phyloP scores from a whole-genome alignment of 2,888 invertebrate genomes.

The Caenorhabditis drosophilae region DNA sequence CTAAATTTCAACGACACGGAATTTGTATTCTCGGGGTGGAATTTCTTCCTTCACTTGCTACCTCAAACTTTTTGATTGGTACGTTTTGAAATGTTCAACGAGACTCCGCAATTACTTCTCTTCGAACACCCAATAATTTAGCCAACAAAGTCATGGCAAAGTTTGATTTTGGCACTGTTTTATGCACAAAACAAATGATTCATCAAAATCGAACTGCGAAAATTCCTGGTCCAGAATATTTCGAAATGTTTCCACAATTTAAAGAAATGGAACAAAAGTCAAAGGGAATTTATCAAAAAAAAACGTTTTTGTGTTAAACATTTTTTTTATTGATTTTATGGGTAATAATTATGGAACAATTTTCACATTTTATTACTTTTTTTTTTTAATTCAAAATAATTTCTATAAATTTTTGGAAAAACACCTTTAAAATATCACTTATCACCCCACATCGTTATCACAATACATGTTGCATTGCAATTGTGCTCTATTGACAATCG shows the following conservation, averaged over 20 bases:
- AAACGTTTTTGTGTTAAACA: not conserved
- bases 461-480: no score
- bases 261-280: not conserved
- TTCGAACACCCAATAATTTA: constrained; percentile 1
- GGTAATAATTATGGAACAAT: no score
- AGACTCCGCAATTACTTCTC: not conserved
- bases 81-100: no score
- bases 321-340: no score
- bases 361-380: no score
- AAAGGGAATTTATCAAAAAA: not conserved
- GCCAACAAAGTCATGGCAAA: constrained; percentile 22
- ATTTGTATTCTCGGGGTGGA: constrained; percentile 33
- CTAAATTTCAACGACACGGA: constrained; percentile 27
- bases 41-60: constrained; percentile 10
- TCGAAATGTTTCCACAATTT: not conserved
- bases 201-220: constrained; percentile 6
- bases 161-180: constrained; percentile 30
- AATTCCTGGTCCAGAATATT: constrained; percentile 4
- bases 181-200: constrained; percentile 27
- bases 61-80: constrained; percentile 9
- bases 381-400: no score
- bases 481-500: no score
- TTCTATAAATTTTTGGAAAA: no score
- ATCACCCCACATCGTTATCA: no score
- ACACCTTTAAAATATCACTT: no score